phyloP scores from a whole-genome alignment of 92 coral and sea anemone species.

The Parazoanthus atlanticus region DNA sequence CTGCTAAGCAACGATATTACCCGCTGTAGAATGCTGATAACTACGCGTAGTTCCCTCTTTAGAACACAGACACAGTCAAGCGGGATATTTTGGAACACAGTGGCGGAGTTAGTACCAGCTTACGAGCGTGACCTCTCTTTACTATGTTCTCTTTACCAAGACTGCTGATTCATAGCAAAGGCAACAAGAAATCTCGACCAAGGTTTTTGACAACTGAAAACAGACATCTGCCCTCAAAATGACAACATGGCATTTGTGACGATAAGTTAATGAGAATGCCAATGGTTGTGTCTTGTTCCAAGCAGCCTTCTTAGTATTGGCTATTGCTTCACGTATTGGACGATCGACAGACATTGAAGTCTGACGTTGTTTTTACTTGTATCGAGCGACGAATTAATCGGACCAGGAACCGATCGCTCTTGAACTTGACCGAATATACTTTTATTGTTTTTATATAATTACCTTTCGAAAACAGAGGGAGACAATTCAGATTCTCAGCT shows the following conservation, averaged over 20 bases:
- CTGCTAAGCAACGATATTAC: neutral
- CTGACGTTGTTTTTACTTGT: slow-evolving; percentile 1
- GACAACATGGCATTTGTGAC: no score
- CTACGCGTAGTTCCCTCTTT: neutral
- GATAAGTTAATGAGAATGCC: neutral
- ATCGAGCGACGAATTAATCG: neutral
- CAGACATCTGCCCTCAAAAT: neutral
- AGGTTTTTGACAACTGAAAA: neutral
- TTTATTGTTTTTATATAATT: slow-evolving; percentile 12
- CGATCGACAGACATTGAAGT: neutral
- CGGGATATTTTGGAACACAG: neutral
- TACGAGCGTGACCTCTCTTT: neutral
- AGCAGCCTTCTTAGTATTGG: neutral
- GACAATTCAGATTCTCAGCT: neutral
- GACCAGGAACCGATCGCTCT: neutral
- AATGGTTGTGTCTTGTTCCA: neutral
- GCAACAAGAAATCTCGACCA: neutral
- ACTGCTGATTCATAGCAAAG: neutral
- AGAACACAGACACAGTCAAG: neutral
- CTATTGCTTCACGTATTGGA: neutral
- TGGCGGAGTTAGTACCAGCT: neutral
- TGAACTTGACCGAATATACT: slow-evolving; percentile 8
- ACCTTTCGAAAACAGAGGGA: neutral
- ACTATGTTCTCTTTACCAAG: no score
- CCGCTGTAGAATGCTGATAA: neutral